A percentile compares a stretch with the other conserved stretches of the same genome.
phyloP scores from a whole-genome alignment of 2,888 invertebrate species.

The Melinaea menophilus region DNA sequence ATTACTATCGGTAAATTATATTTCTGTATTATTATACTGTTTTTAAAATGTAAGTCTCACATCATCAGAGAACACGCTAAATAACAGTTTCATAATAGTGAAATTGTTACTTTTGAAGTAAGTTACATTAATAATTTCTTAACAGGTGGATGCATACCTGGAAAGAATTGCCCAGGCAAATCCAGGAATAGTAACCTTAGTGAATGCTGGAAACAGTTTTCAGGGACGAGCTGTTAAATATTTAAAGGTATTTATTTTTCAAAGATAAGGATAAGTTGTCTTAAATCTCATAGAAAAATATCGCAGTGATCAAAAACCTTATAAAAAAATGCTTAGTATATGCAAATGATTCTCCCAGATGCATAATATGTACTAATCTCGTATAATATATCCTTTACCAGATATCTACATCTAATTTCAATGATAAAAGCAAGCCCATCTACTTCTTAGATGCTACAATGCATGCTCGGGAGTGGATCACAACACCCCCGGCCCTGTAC shows the following conservation, averaged over 20 bases:
- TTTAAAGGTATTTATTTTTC: constrained; percentile 59
- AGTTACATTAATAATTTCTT: background rate
- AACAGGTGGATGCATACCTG: constrained; percentile 72
- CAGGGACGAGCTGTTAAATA: constrained; percentile 79
- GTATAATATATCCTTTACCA: constrained; percentile 40
- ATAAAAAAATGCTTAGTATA: background rate
- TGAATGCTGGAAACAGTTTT: constrained; percentile 77
- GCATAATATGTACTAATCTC: background rate
- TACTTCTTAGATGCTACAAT: constrained; percentile 78
- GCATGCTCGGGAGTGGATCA: constrained; percentile 84
- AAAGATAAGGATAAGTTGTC: too few species aligned
- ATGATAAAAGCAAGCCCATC: constrained; percentile 59
- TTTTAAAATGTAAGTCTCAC: background rate
- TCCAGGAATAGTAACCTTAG: constrained; percentile 72
- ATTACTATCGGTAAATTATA: too few species aligned
- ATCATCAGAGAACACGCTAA: too few species aligned
- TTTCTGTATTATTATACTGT: too few species aligned
- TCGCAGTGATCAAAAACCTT: too few species aligned
- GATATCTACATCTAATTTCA: constrained; percentile 76
- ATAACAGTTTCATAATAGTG: too few species aligned
- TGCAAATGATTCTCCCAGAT: background rate
- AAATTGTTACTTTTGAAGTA: too few species aligned
- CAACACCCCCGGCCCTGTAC: constrained; percentile 78
- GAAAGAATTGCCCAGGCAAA: constrained; percentile 64
- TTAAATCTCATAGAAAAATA: too few species aligned